Percentiles rank a stretch among this genome's conserved stretches.
These are phyloP conservation scores for Ectropis grisescens DNA, from an alignment of 1,140 invertebrate genomes.

Conservation along the genomic window DNA sequence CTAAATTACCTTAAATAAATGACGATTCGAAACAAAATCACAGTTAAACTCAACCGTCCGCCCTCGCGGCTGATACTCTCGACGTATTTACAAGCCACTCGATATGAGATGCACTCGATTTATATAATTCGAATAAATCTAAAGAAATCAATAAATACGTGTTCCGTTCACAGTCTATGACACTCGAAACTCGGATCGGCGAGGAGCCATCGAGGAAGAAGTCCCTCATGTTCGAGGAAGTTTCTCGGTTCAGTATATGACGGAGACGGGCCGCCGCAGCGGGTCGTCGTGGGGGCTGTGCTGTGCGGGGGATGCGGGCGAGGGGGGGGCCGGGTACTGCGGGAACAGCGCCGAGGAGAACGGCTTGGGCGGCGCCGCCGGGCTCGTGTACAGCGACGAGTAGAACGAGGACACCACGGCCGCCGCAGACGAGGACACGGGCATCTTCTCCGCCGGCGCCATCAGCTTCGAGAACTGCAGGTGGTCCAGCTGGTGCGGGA, in stretches of 20 bases:
- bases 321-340: slow-evolving; percentile 50
- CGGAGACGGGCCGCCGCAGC: slow-evolving; percentile 56
- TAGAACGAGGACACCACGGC: slow-evolving; percentile 60
- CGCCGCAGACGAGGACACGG: slow-evolving; percentile 56
- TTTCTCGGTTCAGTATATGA: slow-evolving; percentile 62
- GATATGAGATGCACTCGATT: slow-evolving; percentile 46
- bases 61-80: too few relatives aligned
- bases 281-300: slow-evolving; percentile 64
- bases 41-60: slow-evolving; percentile 44
- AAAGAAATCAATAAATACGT: slow-evolving; percentile 45
- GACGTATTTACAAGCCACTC: slow-evolving; percentile 55
- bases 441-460: slow-evolving; percentile 52
- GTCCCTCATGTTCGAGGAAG: slow-evolving; percentile 37
- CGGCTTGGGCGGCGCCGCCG: slow-evolving; percentile 48
- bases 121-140: slow-evolving; percentile 31
- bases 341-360: slow-evolving; percentile 54
- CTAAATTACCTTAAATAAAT: slow-evolving; percentile 36
- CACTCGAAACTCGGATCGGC: slow-evolving; percentile 13
- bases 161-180: slow-evolving; percentile 26
- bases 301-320: slow-evolving; percentile 41
- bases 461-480: slow-evolving; percentile 61
- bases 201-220: neutral
- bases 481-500: slow-evolving; percentile 59
- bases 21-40: slow-evolving; percentile 56
- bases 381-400: slow-evolving; percentile 57